Conservation (phyloP, 1,140 invertebrate species). For the Diplogasteroides magnus region DNA sequence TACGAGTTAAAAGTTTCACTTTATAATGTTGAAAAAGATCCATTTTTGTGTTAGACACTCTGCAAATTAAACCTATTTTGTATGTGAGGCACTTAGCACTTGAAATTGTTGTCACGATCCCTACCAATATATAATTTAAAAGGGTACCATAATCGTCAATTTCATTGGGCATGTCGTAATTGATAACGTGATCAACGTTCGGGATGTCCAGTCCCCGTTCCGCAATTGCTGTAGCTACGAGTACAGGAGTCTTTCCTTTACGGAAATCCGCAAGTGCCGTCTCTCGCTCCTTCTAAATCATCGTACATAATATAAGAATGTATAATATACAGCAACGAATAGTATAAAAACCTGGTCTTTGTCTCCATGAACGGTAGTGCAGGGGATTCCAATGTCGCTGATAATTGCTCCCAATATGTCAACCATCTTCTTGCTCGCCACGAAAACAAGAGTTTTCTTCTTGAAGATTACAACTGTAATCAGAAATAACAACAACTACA, state of each 20-base stretch:
- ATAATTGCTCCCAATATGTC: conserved; percentile 17
- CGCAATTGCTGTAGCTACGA: conserved; percentile 28
- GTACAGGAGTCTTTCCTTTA: conserved; percentile 17
- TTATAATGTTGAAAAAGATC: neutral
- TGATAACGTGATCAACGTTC: conserved; percentile 29
- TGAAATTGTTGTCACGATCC: neutral
- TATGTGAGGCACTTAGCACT: too few species aligned
- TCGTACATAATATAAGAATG: neutral
- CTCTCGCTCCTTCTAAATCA: conserved; percentile 67
- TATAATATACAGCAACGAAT: neutral
- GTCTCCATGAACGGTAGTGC: conserved; percentile 6
- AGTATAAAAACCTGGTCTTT: neutral
- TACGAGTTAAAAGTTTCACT: neutral
- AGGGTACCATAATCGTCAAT: neutral
- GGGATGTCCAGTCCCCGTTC: conserved; percentile 29
- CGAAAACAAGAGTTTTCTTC: conserved; percentile 69
- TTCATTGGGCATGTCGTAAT: conserved; percentile 25
- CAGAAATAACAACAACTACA: conserved; percentile 64
- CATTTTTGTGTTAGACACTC: neutral
- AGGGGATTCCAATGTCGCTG: conserved; percentile 7
- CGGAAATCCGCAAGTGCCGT: conserved; percentile 75
- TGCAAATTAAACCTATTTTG: too few species aligned
- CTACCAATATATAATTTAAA: neutral
- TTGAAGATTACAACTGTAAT: conserved; percentile 85
- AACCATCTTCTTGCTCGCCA: conserved; percentile 25